phyloP scores from a whole-genome alignment of 2,888 invertebrate genomes.

The Ferrisia virgata region DNA sequence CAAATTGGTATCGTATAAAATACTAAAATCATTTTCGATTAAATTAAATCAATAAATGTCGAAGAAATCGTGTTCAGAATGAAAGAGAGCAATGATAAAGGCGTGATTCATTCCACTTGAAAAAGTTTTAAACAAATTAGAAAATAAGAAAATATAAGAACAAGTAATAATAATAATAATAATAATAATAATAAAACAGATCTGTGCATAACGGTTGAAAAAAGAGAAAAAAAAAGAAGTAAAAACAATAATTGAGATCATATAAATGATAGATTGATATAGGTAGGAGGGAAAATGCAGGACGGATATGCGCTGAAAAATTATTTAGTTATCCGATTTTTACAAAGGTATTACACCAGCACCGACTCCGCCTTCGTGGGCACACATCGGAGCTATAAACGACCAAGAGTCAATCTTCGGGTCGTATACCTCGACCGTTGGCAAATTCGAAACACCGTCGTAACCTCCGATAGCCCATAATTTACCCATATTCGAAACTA shows the following conservation, averaged over 20 bases:
- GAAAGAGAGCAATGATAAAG: no score
- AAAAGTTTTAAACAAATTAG: no score
- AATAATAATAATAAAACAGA: background rate
- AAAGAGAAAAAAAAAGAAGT: background rate
- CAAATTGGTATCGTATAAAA: no score
- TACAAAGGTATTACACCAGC: slow-evolving; percentile 70
- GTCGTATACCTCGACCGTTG: slow-evolving; percentile 81
- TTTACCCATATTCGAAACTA: slow-evolving; percentile 79
- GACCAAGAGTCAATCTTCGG: slow-evolving; percentile 70
- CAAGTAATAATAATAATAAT: background rate
- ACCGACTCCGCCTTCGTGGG: slow-evolving; percentile 87
- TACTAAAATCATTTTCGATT: no score
- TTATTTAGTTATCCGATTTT: background rate
- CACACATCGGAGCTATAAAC: slow-evolving; percentile 73
- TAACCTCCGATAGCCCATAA: slow-evolving; percentile 79
- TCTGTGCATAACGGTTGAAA: background rate
- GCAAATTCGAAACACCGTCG: slow-evolving; percentile 74
- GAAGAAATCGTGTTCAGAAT: no score
- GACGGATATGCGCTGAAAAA: background rate
- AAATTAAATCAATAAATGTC: no score
- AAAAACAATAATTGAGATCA: slow-evolving; percentile 16
- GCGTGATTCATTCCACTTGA: no score
- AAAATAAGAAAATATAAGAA: background rate
- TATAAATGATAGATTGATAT: background rate
- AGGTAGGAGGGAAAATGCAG: background rate